Evolutionary conservation across 2,888 invertebrate genomes (phyloP).

Genomic region (Punctoribates punctum): DNA sequence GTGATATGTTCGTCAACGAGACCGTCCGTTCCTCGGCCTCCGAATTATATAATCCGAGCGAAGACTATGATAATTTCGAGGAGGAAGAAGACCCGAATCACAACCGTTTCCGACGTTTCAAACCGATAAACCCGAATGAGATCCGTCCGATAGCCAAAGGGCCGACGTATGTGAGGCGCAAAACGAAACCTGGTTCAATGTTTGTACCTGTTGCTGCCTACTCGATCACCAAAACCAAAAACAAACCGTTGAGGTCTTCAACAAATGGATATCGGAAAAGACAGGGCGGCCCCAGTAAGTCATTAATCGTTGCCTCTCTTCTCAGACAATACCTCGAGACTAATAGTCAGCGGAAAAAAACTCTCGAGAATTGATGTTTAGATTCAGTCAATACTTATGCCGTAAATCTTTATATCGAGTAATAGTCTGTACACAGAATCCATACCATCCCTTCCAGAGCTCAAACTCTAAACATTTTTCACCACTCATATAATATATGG

Average conservation of each 20-base stretch:
- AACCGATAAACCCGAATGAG: not conserved
- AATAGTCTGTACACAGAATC: not conserved
- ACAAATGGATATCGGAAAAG: conserved; percentile 1
- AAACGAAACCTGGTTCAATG: conserved; percentile 6
- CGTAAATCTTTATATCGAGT: not conserved
- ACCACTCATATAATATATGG: not conserved
- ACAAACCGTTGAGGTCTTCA: not conserved
- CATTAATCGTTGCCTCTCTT: not conserved
- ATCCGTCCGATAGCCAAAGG: not conserved
- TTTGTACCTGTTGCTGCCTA: conserved; percentile 44
- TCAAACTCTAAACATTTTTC: not conserved
- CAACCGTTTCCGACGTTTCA: not conserved
- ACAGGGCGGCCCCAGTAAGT: conserved; percentile 13
- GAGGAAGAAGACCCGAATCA: conserved; percentile 7
- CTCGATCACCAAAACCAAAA: conserved; percentile 36
- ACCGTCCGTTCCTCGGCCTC: not conserved
- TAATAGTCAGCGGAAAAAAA: not conserved
- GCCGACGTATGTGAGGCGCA: not conserved
- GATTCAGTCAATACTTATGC: not conserved
- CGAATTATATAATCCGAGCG: not conserved
- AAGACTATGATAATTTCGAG: not conserved
- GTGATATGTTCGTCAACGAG: conserved; percentile 34
- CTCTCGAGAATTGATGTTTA: not conserved
- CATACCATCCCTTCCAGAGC: not conserved
- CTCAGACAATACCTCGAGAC: not conserved